A percentile compares a stretch with the other conserved stretches of the same genome.
Evolutionary conservation across 2,888 invertebrate genomes (phyloP).

Genomic region (Tetragnatha montana): DNA sequence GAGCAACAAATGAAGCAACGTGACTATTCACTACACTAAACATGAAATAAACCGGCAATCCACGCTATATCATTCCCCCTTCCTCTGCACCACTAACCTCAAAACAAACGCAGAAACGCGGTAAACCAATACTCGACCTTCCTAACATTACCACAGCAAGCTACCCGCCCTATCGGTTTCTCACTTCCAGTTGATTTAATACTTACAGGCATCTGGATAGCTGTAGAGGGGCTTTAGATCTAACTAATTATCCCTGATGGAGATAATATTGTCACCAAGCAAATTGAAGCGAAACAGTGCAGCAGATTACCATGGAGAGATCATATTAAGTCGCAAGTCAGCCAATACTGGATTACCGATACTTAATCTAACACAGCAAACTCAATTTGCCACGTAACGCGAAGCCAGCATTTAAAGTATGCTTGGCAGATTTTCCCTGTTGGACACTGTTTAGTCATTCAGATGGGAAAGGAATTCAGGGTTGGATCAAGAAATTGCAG

Average conservation of each 20-base stretch:
- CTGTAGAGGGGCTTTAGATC: not conserved
- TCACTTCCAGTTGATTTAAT: slow-evolving; percentile 1
- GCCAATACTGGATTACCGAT: slow-evolving; percentile 14
- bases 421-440: no score
- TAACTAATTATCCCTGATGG: not conserved
- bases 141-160: no score
- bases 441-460: no score
- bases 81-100: no score
- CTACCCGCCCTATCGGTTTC: not conserved
- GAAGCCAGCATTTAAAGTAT: not conserved
- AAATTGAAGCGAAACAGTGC: slow-evolving; percentile 24
- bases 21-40: no score
- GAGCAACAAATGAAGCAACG: no score
- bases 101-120: no score
- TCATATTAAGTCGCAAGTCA: slow-evolving; percentile 15
- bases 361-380: not conserved
- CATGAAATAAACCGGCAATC: no score
- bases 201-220: not conserved
- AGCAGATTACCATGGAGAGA: slow-evolving; percentile 17
- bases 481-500: no score
- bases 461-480: no score
- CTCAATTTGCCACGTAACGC: not conserved
- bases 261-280: slow-evolving; percentile 12
- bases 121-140: no score
- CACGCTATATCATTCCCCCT: no score